Evolutionary conservation across 2,113 vertebrate genomes (phyloP), one percentile per base, ranked within the genome.

Genomic region (Lagenorhynchus albirostris): DNA sequence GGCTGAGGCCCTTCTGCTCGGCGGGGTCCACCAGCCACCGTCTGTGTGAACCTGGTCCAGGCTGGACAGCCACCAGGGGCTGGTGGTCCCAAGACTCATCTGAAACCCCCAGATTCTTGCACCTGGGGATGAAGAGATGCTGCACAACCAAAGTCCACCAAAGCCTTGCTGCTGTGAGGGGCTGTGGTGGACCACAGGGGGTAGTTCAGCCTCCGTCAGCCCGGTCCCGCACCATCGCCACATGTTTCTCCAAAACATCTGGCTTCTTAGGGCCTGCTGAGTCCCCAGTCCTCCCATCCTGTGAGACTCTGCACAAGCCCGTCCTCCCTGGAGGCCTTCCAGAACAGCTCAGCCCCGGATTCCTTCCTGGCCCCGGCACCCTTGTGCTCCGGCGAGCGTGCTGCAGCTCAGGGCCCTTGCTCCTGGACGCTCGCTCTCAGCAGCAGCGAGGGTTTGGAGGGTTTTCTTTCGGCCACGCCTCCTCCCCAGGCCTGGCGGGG

Each of bases 391-490:
- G n/a, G 21, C 0, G 3, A 1, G 9, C 1, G 0, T 3, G 20
- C 55, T 1, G 14, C 2, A 1, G 13, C 7, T 5, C 15, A 1
- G 18, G 55, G 10, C 10, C 6, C 25, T 8, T 0, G 38, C 29
- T n/a, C 9, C 6, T 3, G 18, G 0, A 47, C 1, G 33, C 0
- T 2, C 0, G 5, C n/a, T 33, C 65, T 20, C 6, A 2, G 31
- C 38, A 1, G 50, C 33, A 0, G 36, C 2, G 1, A 26, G 65
- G 20, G 0, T 6, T 3, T 4, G 15, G 29, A 17, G 71, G 23
- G 6, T 4, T 23, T 36, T 6, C 26, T 18, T 6, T 18, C 1
- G 8, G 44, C 44, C 3, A 15, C 36, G 4, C 1, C 25, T 21
- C 18, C 3, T 53, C 20, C 5, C 23, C 2, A 1, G 67, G 60